A percentile compares a stretch with the other conserved stretches of the same genome.
Conservation (phyloP, 2,113 vertebrate genomes). For the Laticauda colubrina region DNA sequence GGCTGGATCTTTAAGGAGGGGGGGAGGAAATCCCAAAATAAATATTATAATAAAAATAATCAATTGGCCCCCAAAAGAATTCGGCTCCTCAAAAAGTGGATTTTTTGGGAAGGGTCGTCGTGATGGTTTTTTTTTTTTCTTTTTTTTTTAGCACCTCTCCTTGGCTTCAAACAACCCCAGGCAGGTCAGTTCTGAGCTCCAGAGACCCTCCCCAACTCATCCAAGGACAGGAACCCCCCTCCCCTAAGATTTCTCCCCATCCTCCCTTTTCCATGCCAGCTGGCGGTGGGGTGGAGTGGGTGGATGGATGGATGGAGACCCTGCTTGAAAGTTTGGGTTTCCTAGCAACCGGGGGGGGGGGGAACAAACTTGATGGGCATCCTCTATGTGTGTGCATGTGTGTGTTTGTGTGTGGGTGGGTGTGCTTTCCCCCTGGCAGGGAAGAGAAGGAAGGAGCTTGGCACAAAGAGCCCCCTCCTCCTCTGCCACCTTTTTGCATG, state of each 20-base stretch:
- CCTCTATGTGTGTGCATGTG: not conserved
- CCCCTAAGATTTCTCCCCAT: not conserved
- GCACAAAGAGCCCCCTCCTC: not conserved
- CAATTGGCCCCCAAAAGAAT: not conserved
- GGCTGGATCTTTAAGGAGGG: too few relatives aligned
- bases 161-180: not conserved
- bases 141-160: not conserved
- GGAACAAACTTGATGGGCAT: not conserved
- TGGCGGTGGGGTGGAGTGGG: not conserved
- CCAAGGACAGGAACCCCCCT: too few relatives aligned
- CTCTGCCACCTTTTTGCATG: not conserved
- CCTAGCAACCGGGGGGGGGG: not conserved
- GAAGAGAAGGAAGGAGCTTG: not conserved
- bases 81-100: not conserved
- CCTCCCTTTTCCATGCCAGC: not conserved
- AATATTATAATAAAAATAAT: not conserved
- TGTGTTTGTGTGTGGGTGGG: not conserved
- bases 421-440: not conserved
- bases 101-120: too few relatives aligned
- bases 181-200: not conserved
- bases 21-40: too few relatives aligned
- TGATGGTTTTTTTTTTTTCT: not conserved
- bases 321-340: not conserved
- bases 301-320: too few relatives aligned
- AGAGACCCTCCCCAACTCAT: not conserved